Evolutionary conservation across 2,113 vertebrate species (phyloP).

Genomic region (Antidorcas marsupialis): DNA sequence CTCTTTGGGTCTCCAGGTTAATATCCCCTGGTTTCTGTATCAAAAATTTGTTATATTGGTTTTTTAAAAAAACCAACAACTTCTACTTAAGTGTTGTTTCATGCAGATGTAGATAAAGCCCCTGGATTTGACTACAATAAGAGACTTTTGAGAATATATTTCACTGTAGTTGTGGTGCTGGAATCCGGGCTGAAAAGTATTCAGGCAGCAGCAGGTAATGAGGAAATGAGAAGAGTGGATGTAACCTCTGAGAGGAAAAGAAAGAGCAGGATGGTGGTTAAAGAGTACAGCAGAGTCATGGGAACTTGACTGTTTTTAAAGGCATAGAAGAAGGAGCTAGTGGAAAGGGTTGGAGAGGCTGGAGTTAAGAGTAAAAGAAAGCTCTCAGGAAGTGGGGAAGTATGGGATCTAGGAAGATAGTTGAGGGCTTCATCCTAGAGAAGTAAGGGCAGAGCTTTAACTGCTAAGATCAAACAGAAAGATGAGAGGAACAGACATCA

Average conservation of each 20-base stretch:
- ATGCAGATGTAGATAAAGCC: not conserved
- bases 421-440: not conserved
- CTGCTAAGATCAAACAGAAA: not conserved
- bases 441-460: not conserved
- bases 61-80: not conserved
- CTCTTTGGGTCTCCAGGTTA: not conserved
- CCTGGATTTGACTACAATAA: not conserved
- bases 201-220: not conserved
- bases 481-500: not conserved
- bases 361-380: not conserved
- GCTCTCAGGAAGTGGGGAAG: not conserved
- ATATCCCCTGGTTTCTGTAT: not conserved
- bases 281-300: not conserved
- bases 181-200: not conserved
- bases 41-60: not conserved
- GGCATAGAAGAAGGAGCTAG: not conserved
- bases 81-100: not conserved
- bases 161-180: not conserved
- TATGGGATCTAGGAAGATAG: not conserved
- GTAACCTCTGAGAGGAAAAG: not conserved
- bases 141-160: not conserved
- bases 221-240: not conserved
- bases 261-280: not conserved
- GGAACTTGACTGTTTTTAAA: not conserved
- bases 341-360: not conserved